A percentile compares a stretch with the other conserved stretches of the same genome.
Evolutionary conservation across 2,113 vertebrate species (phyloP).

Genomic region (Macrotis lagotis): DNA sequence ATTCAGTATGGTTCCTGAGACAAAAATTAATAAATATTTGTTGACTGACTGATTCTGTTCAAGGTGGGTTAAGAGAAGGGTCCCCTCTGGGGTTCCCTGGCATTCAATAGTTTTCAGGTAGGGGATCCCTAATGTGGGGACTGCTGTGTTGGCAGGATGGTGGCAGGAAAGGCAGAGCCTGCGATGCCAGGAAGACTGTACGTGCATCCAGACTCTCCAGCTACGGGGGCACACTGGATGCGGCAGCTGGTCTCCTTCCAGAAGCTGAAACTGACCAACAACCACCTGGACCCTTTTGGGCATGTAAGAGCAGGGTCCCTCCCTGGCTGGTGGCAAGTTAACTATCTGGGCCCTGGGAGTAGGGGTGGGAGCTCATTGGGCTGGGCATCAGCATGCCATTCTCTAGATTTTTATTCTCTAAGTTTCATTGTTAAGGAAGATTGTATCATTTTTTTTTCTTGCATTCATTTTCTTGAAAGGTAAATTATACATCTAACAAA

Average conservation of each 20-base stretch:
- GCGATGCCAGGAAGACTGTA: slow-evolving; percentile 97
- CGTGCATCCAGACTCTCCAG: slow-evolving; percentile 96
- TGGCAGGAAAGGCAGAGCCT: slow-evolving; percentile 95
- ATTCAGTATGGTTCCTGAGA: not conserved
- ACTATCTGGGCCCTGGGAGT: not conserved
- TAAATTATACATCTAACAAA: not conserved
- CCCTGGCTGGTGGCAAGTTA: not conserved
- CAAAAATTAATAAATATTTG: not conserved
- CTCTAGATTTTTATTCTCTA: not conserved
- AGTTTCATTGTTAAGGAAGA: not conserved
- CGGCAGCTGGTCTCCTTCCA: slow-evolving; percentile 97
- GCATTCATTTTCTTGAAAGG: not conserved
- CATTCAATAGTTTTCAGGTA: not conserved
- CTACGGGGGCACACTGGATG: slow-evolving; percentile 98
- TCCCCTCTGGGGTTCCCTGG: not conserved
- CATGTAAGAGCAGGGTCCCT: slow-evolving; percentile 88
- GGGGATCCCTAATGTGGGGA: not conserved
- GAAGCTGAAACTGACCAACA: slow-evolving; percentile 98
- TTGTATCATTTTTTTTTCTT: not conserved
- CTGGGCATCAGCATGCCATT: not conserved
- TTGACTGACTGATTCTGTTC: not conserved
- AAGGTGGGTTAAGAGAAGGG: not conserved
- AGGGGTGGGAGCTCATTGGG: not conserved
- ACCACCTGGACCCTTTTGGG: slow-evolving; percentile 97
- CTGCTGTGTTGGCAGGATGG: slow-evolving; percentile 89